Evolutionary conservation across 2,888 invertebrate species (phyloP).

Genomic region (Hermaeophaga mercurialis): DNA sequence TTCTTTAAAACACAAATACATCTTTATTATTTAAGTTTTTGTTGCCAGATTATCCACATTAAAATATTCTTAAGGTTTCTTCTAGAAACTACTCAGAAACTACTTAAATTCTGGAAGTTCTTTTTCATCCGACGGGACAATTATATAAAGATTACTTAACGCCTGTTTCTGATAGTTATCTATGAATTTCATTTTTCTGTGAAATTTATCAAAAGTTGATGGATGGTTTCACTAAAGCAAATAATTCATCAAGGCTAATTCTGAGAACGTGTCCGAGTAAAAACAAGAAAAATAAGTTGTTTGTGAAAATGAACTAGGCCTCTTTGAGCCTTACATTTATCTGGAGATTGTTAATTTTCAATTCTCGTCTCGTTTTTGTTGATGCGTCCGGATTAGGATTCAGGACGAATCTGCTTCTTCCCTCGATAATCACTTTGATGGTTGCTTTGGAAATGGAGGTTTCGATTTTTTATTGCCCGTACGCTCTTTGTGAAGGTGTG

Average conservation of each 20-base stretch:
- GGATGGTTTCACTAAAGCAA: background rate
- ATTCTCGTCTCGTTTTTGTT: conserved; percentile 14
- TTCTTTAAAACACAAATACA: too few species aligned
- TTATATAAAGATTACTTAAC: too few species aligned
- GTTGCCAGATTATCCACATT: too few species aligned
- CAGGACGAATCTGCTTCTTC: conserved; percentile 12
- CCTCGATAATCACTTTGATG: conserved; percentile 13
- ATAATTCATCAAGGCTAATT: conserved; percentile 9
- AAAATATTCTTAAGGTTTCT: too few species aligned
- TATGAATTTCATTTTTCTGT: too few species aligned
- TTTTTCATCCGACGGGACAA: too few species aligned
- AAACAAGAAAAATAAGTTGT: conserved; percentile 8
- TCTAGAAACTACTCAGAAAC: too few species aligned
- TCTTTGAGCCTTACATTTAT: conserved; percentile 7
- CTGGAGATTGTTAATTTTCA: conserved; percentile 12
- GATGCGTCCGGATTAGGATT: conserved; percentile 11
- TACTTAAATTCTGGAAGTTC: too few species aligned
- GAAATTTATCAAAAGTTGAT: background rate
- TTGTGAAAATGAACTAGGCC: conserved; percentile 7
- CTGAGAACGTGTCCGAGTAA: conserved; percentile 6
- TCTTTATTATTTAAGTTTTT: too few species aligned
- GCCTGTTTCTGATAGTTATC: too few species aligned
- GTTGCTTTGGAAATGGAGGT: conserved; percentile 6
- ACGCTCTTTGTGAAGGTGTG: background rate
- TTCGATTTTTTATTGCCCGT: conserved; percentile 7